Percentiles rank a stretch among this genome's conserved stretches.
These are phyloP conservation scores for Bathynomus jamesi DNA, from an alignment of 1,140 invertebrate genomes.

Conservation along the genomic window DNA sequence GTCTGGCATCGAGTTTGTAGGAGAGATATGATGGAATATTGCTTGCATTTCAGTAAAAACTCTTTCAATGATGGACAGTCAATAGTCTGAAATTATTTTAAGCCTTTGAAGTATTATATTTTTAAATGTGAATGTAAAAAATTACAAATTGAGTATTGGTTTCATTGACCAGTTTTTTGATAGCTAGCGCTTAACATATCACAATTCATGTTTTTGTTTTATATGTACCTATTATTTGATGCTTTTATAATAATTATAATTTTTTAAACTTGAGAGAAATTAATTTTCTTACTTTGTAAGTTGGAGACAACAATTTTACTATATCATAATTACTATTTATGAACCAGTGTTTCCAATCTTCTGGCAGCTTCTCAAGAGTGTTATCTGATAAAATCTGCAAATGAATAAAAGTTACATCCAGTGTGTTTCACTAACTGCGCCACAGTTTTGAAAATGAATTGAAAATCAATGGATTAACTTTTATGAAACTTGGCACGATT, in stretches of 20 bases:
- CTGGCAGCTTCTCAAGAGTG: background rate
- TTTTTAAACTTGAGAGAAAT: background rate
- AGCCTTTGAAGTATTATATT: background rate
- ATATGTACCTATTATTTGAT: too few species aligned
- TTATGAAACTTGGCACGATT: background rate
- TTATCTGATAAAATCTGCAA: background rate
- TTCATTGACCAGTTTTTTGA: too few species aligned
- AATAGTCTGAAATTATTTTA: background rate
- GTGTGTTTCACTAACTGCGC: background rate
- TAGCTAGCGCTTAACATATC: too few species aligned
- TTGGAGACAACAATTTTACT: background rate
- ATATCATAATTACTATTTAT: background rate
- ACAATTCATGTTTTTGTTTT: too few species aligned
- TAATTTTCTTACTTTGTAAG: background rate
- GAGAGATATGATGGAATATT: background rate
- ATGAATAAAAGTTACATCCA: background rate
- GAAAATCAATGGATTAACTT: background rate
- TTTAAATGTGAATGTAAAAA: background rate
- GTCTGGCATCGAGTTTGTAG: background rate
- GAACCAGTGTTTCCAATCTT: background rate
- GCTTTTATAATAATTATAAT: background rate
- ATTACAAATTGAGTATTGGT: too few species aligned
- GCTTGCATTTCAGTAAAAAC: background rate
- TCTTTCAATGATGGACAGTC: background rate
- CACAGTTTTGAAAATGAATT: background rate